Evolutionary conservation across 2,888 invertebrate species (phyloP), one percentile per base, ranked within the genome.

Genomic region (Bellardia bayeri): DNA sequence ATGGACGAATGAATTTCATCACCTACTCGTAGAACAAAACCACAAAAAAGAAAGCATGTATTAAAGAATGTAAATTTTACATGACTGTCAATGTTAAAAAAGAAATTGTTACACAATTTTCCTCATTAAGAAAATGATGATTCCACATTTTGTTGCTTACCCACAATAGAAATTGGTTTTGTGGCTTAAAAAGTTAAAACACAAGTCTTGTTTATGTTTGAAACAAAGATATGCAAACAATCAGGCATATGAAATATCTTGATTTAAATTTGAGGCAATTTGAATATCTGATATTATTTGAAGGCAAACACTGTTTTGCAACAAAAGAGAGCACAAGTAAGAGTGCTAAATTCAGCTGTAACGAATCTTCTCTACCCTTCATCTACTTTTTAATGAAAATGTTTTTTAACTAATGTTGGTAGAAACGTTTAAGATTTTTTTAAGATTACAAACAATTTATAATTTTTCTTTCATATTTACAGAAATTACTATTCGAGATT

Each of bases 11-110:
- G 3, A 61, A 56, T 56, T 56, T 33, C 61, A 61, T 33, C 33
- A 61, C 14, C 2, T 13, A 30, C 14, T 1, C 1, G 33, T 11
- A 13, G 5, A 58, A 13, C 8, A 13, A 33, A 33, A 58, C 23
- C 3, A 33, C 3, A 33, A 33, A 58, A 13, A 9, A 16, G 16
- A 56, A 54, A 16, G 2, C 2, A 54, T 23, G 1, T 66, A 16
- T 66, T 66, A 42, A 7, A 16, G 23, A 30, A 45, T 68, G 68
- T 68, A 49, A 68, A 49, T 49, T 68, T 49, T 13, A 30, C 30
- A 49, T 68, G 30, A 68, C 9, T 56, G 23, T 3, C 56, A 16
- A 23, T 56, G 23, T 56, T 56, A 56, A 56, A 56, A 16, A 23
- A 3, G 56, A 49, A 23, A 30, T 30, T 49, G 49, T 30, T 16